These are phyloP conservation scores for Orgyia antiqua DNA, from an alignment of 2,888 invertebrate species.

Conservation along the genomic window DNA sequence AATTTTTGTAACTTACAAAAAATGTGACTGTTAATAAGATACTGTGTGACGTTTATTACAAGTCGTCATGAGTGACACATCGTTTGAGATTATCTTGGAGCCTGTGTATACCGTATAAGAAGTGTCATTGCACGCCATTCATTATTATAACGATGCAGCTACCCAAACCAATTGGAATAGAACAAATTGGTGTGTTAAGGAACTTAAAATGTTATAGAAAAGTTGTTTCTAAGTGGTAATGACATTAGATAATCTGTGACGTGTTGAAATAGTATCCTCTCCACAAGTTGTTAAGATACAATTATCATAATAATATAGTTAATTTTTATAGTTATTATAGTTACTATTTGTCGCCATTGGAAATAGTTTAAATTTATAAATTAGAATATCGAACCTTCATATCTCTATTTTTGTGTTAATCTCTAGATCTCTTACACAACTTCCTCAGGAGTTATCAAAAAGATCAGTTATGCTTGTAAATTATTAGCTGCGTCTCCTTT, in stretches of 20 bases:
- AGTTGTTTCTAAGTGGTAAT: constrained; percentile 18
- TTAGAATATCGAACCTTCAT: too few relatives aligned
- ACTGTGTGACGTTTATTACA: constrained; percentile 46
- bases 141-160: constrained; percentile 25
- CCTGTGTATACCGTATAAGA: constrained; percentile 27
- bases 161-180: constrained; percentile 30
- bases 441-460: too few relatives aligned
- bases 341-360: too few relatives aligned
- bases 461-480: too few relatives aligned
- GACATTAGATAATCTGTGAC: constrained; percentile 8
- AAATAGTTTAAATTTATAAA: too few relatives aligned
- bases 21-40: constrained; percentile 42
- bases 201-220: constrained; percentile 20
- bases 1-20: constrained; percentile 29
- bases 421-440: too few relatives aligned
- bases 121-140: constrained; percentile 27
- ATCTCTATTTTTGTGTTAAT: too few relatives aligned
- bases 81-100: constrained; percentile 42
- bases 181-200: constrained; percentile 32
- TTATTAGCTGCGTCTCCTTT: too few relatives aligned
- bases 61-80: constrained; percentile 35
- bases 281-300: constrained; percentile 6
- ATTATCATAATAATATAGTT: constrained; percentile 1
- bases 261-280: too few relatives aligned
- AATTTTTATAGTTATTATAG: too few relatives aligned